phyloP scores from a whole-genome alignment of 2,888 invertebrate genomes.

The Calameuta filiformis region DNA sequence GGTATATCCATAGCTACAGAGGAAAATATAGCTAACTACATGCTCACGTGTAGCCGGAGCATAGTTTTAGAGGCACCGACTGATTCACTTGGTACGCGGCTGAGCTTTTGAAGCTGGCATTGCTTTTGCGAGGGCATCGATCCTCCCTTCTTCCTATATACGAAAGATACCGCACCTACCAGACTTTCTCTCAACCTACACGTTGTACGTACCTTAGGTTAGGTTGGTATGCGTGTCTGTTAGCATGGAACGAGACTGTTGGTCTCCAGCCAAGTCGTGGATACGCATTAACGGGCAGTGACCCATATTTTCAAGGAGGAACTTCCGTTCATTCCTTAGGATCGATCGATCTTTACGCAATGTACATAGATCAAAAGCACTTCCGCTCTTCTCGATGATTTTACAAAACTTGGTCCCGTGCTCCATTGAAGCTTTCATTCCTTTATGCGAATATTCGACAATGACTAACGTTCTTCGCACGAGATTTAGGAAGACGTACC shows the following conservation, averaged over 20 bases:
- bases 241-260: slow-evolving; percentile 28
- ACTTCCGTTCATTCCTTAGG: slow-evolving; percentile 27
- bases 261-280: slow-evolving; percentile 44
- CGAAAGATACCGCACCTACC: not conserved
- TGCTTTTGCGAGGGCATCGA: not conserved
- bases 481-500: not conserved
- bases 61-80: not conserved
- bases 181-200: not conserved
- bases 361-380: not conserved
- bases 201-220: not conserved
- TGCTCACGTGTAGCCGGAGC: not conserved
- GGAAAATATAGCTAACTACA: not conserved
- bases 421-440: not conserved
- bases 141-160: not conserved
- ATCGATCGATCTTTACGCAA: not conserved
- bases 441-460: not conserved
- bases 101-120: not conserved
- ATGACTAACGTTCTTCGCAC: not conserved
- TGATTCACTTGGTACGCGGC: not conserved
- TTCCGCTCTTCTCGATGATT: not conserved
- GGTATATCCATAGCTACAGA: not conserved
- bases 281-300: slow-evolving; percentile 35
- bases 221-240: not conserved
- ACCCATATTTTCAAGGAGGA: slow-evolving; percentile 37
- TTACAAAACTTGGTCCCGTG: not conserved